phyloP scores from a whole-genome alignment of 2,888 invertebrate species.

The Trachelus stipa region DNA sequence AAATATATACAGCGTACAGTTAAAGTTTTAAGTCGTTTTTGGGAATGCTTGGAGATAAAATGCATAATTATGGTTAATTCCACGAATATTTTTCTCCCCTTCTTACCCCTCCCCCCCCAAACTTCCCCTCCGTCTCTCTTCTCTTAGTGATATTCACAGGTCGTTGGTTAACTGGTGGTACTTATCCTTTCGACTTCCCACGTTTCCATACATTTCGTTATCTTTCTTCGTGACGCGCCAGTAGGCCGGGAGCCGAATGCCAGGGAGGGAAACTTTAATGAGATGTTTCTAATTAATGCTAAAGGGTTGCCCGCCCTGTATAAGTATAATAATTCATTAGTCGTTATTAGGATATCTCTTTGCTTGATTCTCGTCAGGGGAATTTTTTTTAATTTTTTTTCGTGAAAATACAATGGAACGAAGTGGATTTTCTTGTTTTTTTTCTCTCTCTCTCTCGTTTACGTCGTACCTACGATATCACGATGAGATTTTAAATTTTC shows the following conservation, averaged over 20 bases:
- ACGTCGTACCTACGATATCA: background rate
- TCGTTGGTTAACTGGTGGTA: constrained; percentile 7
- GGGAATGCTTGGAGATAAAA: constrained; percentile 32
- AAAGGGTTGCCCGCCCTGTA: constrained; percentile 8
- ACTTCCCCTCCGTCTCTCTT: background rate
- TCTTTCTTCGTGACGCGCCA: constrained; percentile 15
- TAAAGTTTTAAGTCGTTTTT: background rate
- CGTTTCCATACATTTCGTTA: constrained; percentile 12
- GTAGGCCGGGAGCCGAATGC: constrained; percentile 16
- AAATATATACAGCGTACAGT: background rate
- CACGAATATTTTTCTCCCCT: constrained; percentile 24
- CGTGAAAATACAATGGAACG: background rate
- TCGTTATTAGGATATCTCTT: background rate
- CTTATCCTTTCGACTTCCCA: constrained; percentile 1
- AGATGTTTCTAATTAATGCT: constrained; percentile 23
- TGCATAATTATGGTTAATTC: constrained; percentile 32
- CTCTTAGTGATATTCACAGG: constrained; percentile 9
- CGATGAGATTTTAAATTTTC: background rate
- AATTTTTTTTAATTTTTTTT: background rate
- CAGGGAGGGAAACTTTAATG: constrained; percentile 23
- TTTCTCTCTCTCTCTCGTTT: background rate
- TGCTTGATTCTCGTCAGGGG: background rate
- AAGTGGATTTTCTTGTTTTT: background rate
- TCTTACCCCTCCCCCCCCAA: background rate
- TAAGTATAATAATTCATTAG: background rate